phyloP scores from a whole-genome alignment of 2,113 vertebrate species.

The Genyomyrus donnyi region DNA sequence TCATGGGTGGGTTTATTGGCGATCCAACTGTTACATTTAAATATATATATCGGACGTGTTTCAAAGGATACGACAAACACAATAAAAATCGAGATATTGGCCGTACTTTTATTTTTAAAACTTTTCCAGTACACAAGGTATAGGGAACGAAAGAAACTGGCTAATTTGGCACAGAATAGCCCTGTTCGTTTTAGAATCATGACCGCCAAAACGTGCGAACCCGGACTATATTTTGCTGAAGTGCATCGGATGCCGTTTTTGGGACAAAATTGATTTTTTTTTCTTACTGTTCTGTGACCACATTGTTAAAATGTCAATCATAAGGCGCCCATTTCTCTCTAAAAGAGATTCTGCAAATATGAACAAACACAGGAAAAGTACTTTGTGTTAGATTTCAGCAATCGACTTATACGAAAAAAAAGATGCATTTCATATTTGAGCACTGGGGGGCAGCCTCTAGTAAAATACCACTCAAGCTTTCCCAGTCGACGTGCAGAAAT shows the following conservation, averaged over 20 bases:
- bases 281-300: background rate
- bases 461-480: background rate
- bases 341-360: background rate
- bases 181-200: background rate
- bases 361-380: background rate
- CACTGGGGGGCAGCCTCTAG: background rate
- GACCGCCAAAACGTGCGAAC: background rate
- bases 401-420: background rate
- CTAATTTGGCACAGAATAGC: conserved; percentile 5
- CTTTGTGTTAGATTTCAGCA: background rate
- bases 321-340: background rate
- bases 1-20: background rate
- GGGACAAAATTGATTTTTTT: background rate
- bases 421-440: background rate
- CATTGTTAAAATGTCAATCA: background rate
- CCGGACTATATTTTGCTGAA: background rate
- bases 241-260: background rate
- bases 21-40: background rate
- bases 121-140: background rate
- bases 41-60: background rate
- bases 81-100: background rate
- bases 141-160: background rate
- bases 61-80: background rate
- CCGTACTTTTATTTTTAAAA: background rate
- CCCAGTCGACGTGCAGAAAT: background rate